These are phyloP conservation scores for Scaptomyza reducta DNA, from an alignment of 2,888 invertebrate species.

Conservation along the genomic window DNA sequence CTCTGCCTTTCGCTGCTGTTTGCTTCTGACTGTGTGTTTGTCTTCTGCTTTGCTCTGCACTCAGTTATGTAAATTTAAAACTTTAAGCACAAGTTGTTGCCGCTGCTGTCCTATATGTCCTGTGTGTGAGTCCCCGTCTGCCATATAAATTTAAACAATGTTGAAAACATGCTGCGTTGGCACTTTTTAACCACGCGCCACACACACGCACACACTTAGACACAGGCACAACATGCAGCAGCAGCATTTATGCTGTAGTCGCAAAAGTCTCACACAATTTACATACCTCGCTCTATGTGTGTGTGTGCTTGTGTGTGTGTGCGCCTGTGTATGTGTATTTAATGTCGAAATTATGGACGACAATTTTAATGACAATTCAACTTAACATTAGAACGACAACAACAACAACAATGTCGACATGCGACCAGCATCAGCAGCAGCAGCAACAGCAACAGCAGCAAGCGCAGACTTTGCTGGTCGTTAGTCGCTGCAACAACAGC, in stretches of 20 bases:
- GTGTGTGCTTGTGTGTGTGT: conserved; percentile 28
- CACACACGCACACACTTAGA: conserved; percentile 35
- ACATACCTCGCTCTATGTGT: conserved; percentile 47
- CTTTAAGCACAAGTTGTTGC: conserved; percentile 71
- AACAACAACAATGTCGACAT: conserved; percentile 57
- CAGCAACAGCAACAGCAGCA: conserved; percentile 42
- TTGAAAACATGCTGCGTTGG: conserved; percentile 79
- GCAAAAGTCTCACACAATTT: conserved; percentile 73
- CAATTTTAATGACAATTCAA: conserved; percentile 81
- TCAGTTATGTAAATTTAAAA: conserved; percentile 74
- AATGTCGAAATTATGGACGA: conserved; percentile 81
- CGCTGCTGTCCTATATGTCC: conserved; percentile 21
- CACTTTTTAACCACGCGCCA: conserved; percentile 76
- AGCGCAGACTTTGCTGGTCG: conserved; percentile 63
- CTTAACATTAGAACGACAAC: conserved; percentile 80
- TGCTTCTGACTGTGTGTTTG: conserved; percentile 17
- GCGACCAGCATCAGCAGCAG: conserved; percentile 51
- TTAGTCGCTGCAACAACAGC: conserved; percentile 61
- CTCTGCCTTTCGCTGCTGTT: neutral
- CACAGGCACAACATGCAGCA: conserved; percentile 14
- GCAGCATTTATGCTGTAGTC: conserved; percentile 66
- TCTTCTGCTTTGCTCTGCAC: conserved; percentile 34
- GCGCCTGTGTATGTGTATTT: conserved; percentile 75
- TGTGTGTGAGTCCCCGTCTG: conserved; percentile 35
- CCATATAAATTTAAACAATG: conserved; percentile 78